Evolutionary conservation across 2,113 vertebrate species (phyloP), one percentile per base, ranked within the genome.

Genomic region (Colossoma macropomum): DNA sequence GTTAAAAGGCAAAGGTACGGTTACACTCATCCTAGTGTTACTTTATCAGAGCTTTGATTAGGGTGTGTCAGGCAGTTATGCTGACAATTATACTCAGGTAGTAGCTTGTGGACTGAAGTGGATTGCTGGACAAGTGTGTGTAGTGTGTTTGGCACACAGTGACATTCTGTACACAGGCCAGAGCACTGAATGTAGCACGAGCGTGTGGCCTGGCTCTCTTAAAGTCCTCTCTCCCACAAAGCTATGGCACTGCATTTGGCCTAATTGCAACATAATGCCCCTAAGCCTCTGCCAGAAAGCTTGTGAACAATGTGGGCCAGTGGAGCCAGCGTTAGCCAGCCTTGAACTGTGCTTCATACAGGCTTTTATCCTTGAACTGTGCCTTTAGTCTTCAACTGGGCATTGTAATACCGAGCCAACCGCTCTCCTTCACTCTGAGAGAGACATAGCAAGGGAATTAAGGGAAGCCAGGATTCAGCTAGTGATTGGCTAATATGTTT

Each of bases 401-500:
- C 41, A 45, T 56, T 56, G 54, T 19, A 21, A 4, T 56, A 23
- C 2, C 17, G 17, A 56, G 2, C 38, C 41, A 21, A 45, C 84
- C 81, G 63, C 77, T 79, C 73, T 41, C 60, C 75, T 19, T 66
- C 76, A 66, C 59, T 76, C 77, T 74, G 77, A 28, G 62, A 78
- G 75, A 78, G 83, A 74, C 77, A 32, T 25, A 48, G 78, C 69
- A 65, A 86, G 65, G 70, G 85, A 62, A 45, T 45, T 11, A 69
- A 77, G 74, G 71, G 54, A 88, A 85, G 89, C 90, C 82, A 88
- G 86, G 84, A 88, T 92, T 88, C 88, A 89, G 89, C 52, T 91
- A 0, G 81, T 90, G 93, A 96, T 95, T 95, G 95, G 95, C 90
- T 89, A 89, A 11, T 11, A 38, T 86, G 86, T 70, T 82, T 90